Base-by-base conservation (phyloP, 2,888 invertebrate species). In the Chrysotoxum bicinctum region DNA sequence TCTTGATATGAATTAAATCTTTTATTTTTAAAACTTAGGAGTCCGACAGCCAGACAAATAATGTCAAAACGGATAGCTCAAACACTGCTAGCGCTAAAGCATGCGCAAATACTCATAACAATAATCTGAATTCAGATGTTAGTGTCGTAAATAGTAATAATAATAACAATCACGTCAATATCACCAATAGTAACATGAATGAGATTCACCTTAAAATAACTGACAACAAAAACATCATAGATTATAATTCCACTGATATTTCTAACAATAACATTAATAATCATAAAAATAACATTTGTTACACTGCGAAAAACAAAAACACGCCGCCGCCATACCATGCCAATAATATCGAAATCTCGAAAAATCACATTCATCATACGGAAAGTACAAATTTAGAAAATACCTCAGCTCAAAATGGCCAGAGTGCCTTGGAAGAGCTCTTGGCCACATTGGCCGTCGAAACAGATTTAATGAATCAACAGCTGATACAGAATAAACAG, bases 341-440 rank as follows among this genome's bases (percentile, higher is more conserved):
- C 62, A 83, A 72, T 52, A 83, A 78, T 37, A 35, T 50, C 50
- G 75, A 76, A 68, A 48, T 66, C 30, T 68, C 62, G 32, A 75
- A 26, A 45, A 79, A 76, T 73, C 75, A 80, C 30, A 78, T 21
- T 64, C 56, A 79, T 52, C 48, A 76, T 30, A 58, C 40, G 40
- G 73, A 76, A 21, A 80, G 74, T 58, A 79, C 68, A 77, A 87
- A 80, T 9, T 23, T 60, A 37, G 52, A 72, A 77, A 87, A 81
- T 68, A 77, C 73, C 74, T 77, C 79, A 77, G 68, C 35, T 58
- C 21, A 74, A 72, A 66, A 81, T 81, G 87, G 87, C 21, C 86
- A 88, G 74, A 84, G 87, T 82, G 85, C 87, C 62, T 84, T 89
- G 88, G 88, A 89, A 76, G 81, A 78, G 73, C 87, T 89, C 62